Base-by-base conservation (phyloP, 2,113 vertebrate genomes). In the Elgaria multicarinata region DNA sequence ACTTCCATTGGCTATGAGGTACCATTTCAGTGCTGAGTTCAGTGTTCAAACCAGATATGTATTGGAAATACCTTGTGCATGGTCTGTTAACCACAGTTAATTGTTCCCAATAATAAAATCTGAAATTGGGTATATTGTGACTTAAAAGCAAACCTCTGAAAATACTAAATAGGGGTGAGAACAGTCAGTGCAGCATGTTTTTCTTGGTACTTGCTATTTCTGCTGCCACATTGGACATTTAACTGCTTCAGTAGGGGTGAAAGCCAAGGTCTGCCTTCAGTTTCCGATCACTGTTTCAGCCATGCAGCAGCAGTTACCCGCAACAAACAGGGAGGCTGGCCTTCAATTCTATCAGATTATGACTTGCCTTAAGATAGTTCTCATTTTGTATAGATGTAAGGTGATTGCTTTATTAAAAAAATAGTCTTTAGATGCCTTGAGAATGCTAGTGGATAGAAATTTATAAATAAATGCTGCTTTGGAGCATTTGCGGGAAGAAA, bases 41-140 rank as follows among this genome's bases (percentile, higher is more conserved):
- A 77, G 14, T 92, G 71, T 90, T 91, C 82, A 92, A 87, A 89
- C 78, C 81, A 89, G 89, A 89, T 20, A 64, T 69, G 36, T 53
- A 12, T 42, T 82, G 28, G 46, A 64, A 89, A 74, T 84, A 18
- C 2, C 0, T 72, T 72, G 10, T n/a, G 10, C 84, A 42, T 87
- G 90, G 46, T 53, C 31, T 77, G 83, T 18, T 14, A 82, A 69
- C 88, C 44, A 86, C 90, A 62, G 6, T 83, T 42, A 87, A 80
- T 46, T 31, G 7, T 28, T 53, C 26, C 44, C 14, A 55, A 1
- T 87, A 69, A 80, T 22, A 69, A 87, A 69, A 88, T 58, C 46
- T 67, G 26, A 81, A 80, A 81, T 69, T 42, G n/a, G 36, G 16
- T 74, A 14, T 42, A 55, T 24, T 62, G 16, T 44, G 28, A 81